Percentiles rank a stretch among this genome's conserved stretches.
phyloP scores from a whole-genome alignment of 2,888 invertebrate genomes.

The Diaprepes abbreviatus region DNA sequence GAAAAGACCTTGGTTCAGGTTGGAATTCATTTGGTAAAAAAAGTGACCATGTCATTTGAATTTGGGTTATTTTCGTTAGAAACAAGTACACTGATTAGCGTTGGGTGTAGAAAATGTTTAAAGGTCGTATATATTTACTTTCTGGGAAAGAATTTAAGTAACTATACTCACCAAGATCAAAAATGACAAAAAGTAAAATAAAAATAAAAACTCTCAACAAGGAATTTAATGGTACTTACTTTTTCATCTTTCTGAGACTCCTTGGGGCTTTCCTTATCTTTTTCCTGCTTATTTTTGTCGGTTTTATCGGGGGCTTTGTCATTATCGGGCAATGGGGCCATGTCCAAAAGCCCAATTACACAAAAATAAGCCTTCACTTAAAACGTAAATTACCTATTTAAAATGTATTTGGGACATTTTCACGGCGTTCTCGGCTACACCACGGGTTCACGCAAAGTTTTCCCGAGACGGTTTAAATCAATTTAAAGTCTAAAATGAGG shows the following conservation, averaged over 20 bases:
- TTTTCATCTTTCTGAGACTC: constrained; percentile 45
- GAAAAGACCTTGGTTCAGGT: constrained; percentile 30
- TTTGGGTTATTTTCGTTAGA: constrained; percentile 6
- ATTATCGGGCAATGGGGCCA: constrained; percentile 85
- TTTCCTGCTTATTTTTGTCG: constrained; percentile 68
- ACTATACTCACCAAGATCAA: no score
- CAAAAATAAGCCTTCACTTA: constrained; percentile 47
- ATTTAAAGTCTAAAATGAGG: constrained; percentile 31
- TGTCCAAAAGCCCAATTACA: constrained; percentile 63
- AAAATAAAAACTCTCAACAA: constrained; percentile 1
- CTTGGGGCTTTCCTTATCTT: constrained; percentile 32
- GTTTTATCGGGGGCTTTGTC: constrained; percentile 82
- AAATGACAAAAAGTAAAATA: not conserved
- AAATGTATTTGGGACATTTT: constrained; percentile 29
- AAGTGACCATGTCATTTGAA: constrained; percentile 11
- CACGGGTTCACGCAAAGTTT: constrained; percentile 3
- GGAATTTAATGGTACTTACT: constrained; percentile 21
- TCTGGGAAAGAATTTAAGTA: no score
- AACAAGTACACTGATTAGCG: constrained; percentile 4
- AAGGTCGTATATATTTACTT: not conserved
- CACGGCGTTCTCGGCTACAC: constrained; percentile 13
- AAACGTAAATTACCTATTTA: constrained; percentile 32
- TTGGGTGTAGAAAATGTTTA: not conserved
- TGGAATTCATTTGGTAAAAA: constrained; percentile 16
- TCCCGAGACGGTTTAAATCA: constrained; percentile 22